phyloP scores from a whole-genome alignment of 1,140 invertebrate genomes.

The Camponotus vicinus region DNA sequence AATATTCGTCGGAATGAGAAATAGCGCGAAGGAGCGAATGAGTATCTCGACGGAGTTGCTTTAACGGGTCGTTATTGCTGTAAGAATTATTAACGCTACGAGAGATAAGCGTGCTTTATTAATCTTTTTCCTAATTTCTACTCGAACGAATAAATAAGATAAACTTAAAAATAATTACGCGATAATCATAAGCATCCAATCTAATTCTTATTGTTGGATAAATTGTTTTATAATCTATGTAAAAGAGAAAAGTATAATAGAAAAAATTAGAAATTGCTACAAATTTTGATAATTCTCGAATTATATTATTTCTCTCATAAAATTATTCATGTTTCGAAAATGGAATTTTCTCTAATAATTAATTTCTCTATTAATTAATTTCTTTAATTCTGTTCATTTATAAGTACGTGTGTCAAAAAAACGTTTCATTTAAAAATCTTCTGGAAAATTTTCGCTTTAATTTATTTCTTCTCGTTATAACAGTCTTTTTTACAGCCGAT shows the following conservation, averaged over 20 bases:
- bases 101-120: neutral
- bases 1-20: conserved; percentile 15
- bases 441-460: neutral
- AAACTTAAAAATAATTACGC: neutral
- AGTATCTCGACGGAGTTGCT: neutral
- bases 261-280: neutral
- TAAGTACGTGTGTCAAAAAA: neutral
- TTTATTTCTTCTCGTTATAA: conserved; percentile 5
- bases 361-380: too few relatives aligned
- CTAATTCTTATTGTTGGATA: neutral
- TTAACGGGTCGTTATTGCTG: neutral
- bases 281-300: neutral
- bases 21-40: neutral
- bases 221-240: neutral
- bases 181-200: neutral
- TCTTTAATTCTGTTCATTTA: neutral
- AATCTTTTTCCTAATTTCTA: neutral
- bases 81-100: neutral
- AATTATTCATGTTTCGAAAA: too few relatives aligned
- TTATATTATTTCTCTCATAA: neutral
- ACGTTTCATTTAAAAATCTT: neutral
- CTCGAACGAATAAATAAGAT: neutral
- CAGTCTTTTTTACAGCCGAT: neutral
- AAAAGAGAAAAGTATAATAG: neutral
- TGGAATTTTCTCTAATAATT: too few relatives aligned